phyloP scores from a whole-genome alignment of 2,113 vertebrate genomes.

The Carassius auratus region DNA sequence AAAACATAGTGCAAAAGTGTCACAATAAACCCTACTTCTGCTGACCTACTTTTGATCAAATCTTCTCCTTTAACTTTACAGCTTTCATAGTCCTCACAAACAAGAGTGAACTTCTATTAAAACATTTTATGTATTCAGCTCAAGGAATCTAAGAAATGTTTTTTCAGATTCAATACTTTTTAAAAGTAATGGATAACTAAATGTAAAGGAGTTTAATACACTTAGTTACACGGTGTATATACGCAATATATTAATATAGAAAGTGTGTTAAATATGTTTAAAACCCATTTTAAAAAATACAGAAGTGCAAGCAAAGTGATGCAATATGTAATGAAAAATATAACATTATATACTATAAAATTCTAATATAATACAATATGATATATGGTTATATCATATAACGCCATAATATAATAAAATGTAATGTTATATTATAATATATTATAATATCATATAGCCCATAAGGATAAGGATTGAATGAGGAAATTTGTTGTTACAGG shows the following conservation, averaged over 20 bases:
- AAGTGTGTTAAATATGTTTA: no score
- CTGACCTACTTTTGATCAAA: constrained; percentile 43
- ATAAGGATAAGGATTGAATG: neutral
- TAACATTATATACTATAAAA: neutral
- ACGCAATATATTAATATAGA: neutral
- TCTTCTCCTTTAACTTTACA: neutral
- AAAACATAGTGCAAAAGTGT: neutral
- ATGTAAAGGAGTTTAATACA: neutral
- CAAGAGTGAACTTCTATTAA: neutral
- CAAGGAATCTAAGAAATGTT: neutral
- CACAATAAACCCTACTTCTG: neutral
- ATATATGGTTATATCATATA: neutral
- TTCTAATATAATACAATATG: neutral
- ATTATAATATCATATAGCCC: neutral
- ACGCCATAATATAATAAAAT: neutral
- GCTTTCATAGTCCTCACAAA: neutral
- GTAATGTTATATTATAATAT: neutral
- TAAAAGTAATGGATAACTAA: neutral
- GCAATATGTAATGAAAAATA: neutral
- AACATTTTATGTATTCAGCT: neutral
- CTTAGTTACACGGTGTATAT: neutral
- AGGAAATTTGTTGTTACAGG: neutral
- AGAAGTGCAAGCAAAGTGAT: neutral
- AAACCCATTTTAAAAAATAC: no score
- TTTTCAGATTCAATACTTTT: neutral